Base-by-base conservation (phyloP, 2,797 vertebrate genomes). In the Coccyzus lansbergi region DNA sequence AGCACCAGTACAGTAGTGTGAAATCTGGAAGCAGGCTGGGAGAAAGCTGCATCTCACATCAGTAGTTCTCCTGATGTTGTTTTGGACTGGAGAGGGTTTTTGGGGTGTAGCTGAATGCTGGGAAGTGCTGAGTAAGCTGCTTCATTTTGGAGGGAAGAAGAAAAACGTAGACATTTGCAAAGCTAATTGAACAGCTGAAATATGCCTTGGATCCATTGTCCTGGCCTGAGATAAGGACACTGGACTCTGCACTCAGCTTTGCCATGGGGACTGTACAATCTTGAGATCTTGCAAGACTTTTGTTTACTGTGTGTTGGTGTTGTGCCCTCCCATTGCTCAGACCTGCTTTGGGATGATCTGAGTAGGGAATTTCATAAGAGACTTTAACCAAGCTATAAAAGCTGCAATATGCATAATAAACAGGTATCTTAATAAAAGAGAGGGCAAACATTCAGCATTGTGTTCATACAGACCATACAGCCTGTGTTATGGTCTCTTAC, bases 91-190 rank as follows among this genome's bases (percentile, higher is more conserved):
- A 56, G 12, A 44, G 46, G 11, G n/a, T 5, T 79, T 74, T 71
- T 36, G 2, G 4, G 19, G 19, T 2, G 10, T 20, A 55, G n/a
- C 2, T 38, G 51, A 91, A 62, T 38, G 31, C 12, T 64, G 20
- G 42, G 15, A 79, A 60, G 19, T 44, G 9, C 58, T 65, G 34
- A 48, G 40, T 71, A 88, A 83, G 15, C 25, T 24, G 13, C 25
- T 86, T 84, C n/a, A 36, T 83, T 79, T 95, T 79, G 64, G 26
- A 58, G 31, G 12, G 21, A 82, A 44, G 13, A 78, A 17, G 12
- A 19, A 26, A 67, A 70, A 84, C 12, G 20, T 24, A 69, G 28
- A 31, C 70, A 83, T 33, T 18, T 69, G 8, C 7, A 87, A 12
- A 33, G 25, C 7, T 60, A 29, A 72, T 67, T 51, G 62, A 49